Evolutionary conservation across 2,888 invertebrate genomes (phyloP).

Genomic region (Nemotelus pantherinus): DNA sequence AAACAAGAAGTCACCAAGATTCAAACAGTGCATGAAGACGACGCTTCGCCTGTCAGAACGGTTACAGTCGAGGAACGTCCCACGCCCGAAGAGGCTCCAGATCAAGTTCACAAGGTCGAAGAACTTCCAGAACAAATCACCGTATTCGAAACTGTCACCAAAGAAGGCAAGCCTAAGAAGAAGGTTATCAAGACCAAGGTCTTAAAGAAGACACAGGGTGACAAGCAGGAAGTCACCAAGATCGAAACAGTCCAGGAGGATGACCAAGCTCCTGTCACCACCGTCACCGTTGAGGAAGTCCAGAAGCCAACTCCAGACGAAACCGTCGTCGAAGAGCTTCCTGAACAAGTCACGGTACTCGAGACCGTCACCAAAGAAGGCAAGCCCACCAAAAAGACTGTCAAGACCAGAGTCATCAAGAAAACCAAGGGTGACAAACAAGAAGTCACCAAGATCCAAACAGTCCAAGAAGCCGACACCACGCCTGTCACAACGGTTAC

Average conservation of each 20-base stretch:
- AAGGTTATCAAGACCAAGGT: constrained; percentile 58
- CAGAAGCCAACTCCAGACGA: constrained; percentile 53
- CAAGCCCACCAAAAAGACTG: constrained; percentile 57
- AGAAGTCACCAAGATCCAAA: constrained; percentile 60
- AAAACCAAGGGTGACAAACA: constrained; percentile 61
- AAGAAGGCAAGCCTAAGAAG: constrained; percentile 54
- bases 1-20: constrained; percentile 63
- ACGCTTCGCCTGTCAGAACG: constrained; percentile 58
- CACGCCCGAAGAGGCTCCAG: constrained; percentile 47
- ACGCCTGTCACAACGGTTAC: constrained; percentile 61
- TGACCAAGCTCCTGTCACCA: constrained; percentile 58
- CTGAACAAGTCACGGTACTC: constrained; percentile 54
- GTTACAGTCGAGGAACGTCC: constrained; percentile 55
- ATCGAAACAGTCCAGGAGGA: constrained; percentile 62
- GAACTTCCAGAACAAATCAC: constrained; percentile 51
- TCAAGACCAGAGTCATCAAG: constrained; percentile 60
- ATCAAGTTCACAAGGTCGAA: constrained; percentile 45
- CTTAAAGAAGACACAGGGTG: constrained; percentile 57
- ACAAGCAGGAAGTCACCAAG: constrained; percentile 58
- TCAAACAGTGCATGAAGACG: constrained; percentile 62
- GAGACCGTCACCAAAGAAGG: constrained; percentile 55
- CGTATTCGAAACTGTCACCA: constrained; percentile 54
- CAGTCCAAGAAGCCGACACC: constrained; percentile 63
- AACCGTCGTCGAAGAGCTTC: constrained; percentile 52
- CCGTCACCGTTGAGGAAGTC: constrained; percentile 55